Conservation (phyloP, 2,113 vertebrate genomes). For the Orthonyx spaldingii region DNA sequence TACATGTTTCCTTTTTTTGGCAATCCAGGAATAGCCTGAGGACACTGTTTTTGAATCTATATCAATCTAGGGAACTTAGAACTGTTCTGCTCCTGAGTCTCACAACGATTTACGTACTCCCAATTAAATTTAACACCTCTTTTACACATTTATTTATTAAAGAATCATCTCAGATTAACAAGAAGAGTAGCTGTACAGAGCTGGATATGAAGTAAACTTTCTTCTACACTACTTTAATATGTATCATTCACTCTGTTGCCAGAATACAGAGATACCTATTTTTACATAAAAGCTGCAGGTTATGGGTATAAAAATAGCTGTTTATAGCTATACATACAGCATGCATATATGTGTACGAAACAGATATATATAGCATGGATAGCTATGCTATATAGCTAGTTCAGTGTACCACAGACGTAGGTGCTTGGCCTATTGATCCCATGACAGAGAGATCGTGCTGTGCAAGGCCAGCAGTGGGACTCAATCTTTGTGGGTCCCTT, state of each 20-base stretch:
- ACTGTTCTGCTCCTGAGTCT: background rate
- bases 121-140: background rate
- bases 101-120: background rate
- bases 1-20: background rate
- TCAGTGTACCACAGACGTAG: background rate
- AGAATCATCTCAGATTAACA: background rate
- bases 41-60: background rate
- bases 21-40: background rate
- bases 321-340: background rate
- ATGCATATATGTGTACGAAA: background rate
- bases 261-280: background rate
- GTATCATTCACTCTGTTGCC: background rate
- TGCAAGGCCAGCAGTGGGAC: background rate
- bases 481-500: background rate
- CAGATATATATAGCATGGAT: background rate
- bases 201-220: background rate
- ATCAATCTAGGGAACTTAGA: background rate
- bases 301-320: background rate
- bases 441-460: background rate
- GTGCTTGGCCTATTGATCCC: background rate
- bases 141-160: background rate
- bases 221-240: background rate
- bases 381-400: background rate
- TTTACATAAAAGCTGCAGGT: background rate
- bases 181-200: background rate